These are phyloP conservation scores for Metallyticus violacea DNA, from an alignment of 2,888 invertebrate species.

Conservation along the genomic window DNA sequence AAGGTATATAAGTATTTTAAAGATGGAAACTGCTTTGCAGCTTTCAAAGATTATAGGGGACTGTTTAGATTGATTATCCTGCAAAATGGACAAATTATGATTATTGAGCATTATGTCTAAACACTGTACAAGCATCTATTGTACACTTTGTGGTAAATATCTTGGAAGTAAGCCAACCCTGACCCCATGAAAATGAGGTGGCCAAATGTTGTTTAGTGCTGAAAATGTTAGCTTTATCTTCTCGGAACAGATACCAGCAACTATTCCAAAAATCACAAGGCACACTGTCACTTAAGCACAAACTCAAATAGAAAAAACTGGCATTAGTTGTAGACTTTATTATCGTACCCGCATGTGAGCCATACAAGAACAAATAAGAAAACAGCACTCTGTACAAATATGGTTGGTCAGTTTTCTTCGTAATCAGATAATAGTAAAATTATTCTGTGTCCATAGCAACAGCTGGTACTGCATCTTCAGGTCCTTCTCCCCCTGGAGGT, in stretches of 20 bases:
- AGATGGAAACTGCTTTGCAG: too few species aligned
- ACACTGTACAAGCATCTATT: too few species aligned
- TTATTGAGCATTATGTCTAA: too few species aligned
- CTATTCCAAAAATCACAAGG: neutral
- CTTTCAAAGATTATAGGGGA: too few species aligned
- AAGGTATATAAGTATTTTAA: too few species aligned
- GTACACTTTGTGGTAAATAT: too few species aligned
- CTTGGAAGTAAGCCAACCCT: too few species aligned
- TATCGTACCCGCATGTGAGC: neutral
- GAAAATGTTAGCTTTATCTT: neutral
- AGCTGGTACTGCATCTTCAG: slow-evolving; percentile 49
- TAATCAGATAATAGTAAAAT: neutral
- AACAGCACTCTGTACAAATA: neutral
- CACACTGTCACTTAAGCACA: neutral
- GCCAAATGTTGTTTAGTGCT: neutral
- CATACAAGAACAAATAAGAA: neutral
- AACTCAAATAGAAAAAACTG: neutral
- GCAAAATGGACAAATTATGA: too few species aligned
- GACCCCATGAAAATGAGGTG: too few species aligned
- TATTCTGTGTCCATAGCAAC: slow-evolving; percentile 54
- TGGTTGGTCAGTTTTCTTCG: neutral
- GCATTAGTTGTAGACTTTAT: neutral
- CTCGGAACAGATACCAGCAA: neutral
- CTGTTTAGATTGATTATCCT: too few species aligned
- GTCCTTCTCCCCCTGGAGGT: slow-evolving; percentile 46